phyloP scores from a whole-genome alignment of 2,888 invertebrate genomes.

The Sepiola atlantica region DNA sequence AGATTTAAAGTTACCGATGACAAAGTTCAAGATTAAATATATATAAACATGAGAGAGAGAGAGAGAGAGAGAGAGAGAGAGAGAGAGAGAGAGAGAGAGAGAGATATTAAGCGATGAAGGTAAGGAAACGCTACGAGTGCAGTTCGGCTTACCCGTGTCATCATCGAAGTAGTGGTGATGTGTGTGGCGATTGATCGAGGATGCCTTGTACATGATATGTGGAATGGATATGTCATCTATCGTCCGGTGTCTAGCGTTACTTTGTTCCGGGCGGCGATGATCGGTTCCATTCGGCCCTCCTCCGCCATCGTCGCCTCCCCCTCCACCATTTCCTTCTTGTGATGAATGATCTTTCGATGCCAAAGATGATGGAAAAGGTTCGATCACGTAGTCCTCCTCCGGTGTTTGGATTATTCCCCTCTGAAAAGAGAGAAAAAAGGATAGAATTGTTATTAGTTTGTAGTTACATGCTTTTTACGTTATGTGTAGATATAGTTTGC shows the following conservation, averaged over 20 bases:
- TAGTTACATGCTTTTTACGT: not conserved
- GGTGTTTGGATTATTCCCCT: constrained; percentile 60
- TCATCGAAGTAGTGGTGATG: constrained; percentile 49
- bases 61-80: not conserved
- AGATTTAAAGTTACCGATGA: no score
- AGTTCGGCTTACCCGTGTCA: constrained; percentile 32
- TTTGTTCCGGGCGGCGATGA: constrained; percentile 41
- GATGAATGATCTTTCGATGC: constrained; percentile 41
- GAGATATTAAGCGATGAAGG: no score
- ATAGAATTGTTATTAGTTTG: not conserved
- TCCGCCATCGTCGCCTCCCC: not conserved
- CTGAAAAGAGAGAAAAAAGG: constrained; percentile 54
- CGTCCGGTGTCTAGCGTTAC: constrained; percentile 37
- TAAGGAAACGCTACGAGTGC: no score
- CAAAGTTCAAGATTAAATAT: no score
- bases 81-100: not conserved
- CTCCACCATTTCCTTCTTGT: constrained; percentile 45
- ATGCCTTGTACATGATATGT: constrained; percentile 60
- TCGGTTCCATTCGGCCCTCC: constrained; percentile 1
- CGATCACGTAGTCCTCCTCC: constrained; percentile 63
- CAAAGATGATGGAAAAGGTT: constrained; percentile 56
- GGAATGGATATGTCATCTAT: constrained; percentile 46
- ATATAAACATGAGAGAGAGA: not conserved
- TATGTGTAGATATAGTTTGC: no score
- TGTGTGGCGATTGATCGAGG: constrained; percentile 53